phyloP scores from a whole-genome alignment of 2,888 invertebrate species.

The Nebria salina region DNA sequence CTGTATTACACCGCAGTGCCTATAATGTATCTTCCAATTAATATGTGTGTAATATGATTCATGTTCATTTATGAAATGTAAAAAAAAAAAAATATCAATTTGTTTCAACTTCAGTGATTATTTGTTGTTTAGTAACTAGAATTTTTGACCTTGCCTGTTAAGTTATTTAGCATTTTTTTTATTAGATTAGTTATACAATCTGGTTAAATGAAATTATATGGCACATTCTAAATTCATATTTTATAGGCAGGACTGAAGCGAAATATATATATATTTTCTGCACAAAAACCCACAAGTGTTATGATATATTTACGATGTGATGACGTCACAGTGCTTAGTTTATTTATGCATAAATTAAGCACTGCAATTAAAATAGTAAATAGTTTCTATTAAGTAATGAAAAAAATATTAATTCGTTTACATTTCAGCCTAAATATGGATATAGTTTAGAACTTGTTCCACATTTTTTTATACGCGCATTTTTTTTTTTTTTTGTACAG shows the following conservation, averaged over 20 bases:
- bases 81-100: constrained; percentile 28
- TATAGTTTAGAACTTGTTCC: not conserved
- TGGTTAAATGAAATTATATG: too few species aligned
- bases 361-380: too few species aligned
- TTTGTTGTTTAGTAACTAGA: constrained; percentile 38
- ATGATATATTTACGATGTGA: too few species aligned
- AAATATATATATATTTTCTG: too few species aligned
- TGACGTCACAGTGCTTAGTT: too few species aligned
- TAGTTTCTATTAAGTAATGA: too few species aligned
- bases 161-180: constrained; percentile 39
- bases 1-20: constrained; percentile 44
- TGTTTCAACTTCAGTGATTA: constrained; percentile 5
- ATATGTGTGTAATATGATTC: constrained; percentile 10
- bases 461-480: not conserved
- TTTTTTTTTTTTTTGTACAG: not conserved
- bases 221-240: not conserved
- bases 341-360: too few species aligned
- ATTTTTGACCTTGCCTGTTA: constrained; percentile 43
- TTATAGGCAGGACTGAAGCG: too few species aligned
- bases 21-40: constrained; percentile 45
- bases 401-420: too few species aligned
- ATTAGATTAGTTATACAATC: constrained; percentile 9
- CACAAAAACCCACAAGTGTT: too few species aligned
- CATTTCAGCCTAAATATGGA: too few species aligned
- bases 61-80: not conserved